Evolutionary conservation across 1,140 invertebrate species (phyloP).

Genomic region (Lepeophtheirus salmonis): DNA sequence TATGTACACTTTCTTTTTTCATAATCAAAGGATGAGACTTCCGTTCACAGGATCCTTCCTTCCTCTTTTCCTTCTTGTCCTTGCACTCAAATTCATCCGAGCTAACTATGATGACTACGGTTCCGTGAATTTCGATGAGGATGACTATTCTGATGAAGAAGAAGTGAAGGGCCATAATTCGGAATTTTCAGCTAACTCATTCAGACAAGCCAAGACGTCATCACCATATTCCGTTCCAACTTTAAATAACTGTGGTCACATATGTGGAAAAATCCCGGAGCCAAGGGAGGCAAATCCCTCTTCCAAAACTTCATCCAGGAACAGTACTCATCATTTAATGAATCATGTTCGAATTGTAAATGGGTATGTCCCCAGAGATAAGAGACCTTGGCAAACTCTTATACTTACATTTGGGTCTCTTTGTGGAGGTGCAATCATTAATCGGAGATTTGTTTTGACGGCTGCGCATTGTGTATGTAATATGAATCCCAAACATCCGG

Average conservation of each 20-base stretch:
- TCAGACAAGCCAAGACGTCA: too few relatives aligned
- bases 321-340: too few relatives aligned
- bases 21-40: too few relatives aligned
- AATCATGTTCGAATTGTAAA: background rate
- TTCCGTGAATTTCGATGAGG: too few relatives aligned
- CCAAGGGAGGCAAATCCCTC: background rate
- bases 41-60: too few relatives aligned
- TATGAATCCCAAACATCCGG: background rate
- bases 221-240: background rate
- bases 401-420: background rate
- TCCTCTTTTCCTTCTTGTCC: background rate
- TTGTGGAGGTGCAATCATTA: slow-evolving; percentile 4
- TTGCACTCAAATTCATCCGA: background rate
- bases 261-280: background rate
- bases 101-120: background rate
- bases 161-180: background rate
- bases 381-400: slow-evolving; percentile 1
- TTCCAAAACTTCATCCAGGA: background rate
- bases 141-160: too few relatives aligned
- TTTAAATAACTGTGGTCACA: background rate
- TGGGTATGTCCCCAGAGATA: slow-evolving; percentile 1
- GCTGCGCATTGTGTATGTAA: slow-evolving; percentile 10
- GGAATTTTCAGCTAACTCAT: background rate
- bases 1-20: too few relatives aligned
- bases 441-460: background rate